phyloP scores from a whole-genome alignment of 92 coral and sea anemone species.

The Epizoanthus rinbou region DNA sequence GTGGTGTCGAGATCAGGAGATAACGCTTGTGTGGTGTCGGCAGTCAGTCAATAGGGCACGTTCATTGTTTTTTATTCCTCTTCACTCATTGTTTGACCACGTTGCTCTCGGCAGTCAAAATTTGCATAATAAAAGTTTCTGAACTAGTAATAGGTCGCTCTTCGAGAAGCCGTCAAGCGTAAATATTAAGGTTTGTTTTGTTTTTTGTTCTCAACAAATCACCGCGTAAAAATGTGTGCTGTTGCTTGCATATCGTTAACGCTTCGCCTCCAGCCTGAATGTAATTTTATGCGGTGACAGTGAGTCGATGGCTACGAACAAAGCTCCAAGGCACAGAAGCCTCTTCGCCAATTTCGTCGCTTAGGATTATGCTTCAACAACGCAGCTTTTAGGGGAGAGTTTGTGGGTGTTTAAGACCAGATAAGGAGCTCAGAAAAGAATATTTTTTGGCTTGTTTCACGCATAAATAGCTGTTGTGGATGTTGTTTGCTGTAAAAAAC shows the following conservation, averaged over 20 bases:
- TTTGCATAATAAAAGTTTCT: constrained; percentile 35
- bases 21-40: neutral
- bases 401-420: neutral
- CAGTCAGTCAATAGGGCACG: neutral
- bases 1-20: neutral
- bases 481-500: constrained; percentile 11
- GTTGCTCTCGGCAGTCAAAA: constrained; percentile 32
- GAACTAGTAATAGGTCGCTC: constrained; percentile 21
- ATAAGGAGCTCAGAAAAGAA: constrained; percentile 6
- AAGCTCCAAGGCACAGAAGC: neutral
- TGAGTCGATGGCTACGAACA: constrained; percentile 32
- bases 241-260: constrained; percentile 40
- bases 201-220: constrained; percentile 46
- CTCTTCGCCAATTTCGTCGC: neutral
- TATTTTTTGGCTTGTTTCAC: neutral
- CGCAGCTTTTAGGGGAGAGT: neutral
- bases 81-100: constrained; percentile 35
- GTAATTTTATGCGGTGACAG: constrained; percentile 28
- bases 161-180: constrained; percentile 41
- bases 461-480: constrained; percentile 9
- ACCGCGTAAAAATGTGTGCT: constrained; percentile 21
- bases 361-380: neutral
- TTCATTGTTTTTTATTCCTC: constrained; percentile 15
- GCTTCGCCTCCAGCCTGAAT: constrained; percentile 2
- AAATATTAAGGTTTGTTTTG: constrained; percentile 33